phyloP scores from a whole-genome alignment of 1,140 invertebrate genomes.

The Eubasilissa regina region DNA sequence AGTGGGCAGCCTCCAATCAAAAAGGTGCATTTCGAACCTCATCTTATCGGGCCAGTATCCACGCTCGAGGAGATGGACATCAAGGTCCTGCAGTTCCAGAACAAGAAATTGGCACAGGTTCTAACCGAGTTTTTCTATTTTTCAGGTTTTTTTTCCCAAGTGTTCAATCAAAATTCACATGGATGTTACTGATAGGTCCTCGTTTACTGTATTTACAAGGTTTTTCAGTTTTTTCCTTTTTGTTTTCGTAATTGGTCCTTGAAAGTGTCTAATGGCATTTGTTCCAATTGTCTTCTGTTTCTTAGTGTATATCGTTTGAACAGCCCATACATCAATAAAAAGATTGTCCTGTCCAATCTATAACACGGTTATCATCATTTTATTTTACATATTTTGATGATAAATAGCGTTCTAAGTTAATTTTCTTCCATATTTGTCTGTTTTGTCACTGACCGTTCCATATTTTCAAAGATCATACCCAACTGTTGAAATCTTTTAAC shows the following conservation, averaged over 20 bases:
- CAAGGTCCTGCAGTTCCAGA: constrained; percentile 97
- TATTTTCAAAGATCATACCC: no score
- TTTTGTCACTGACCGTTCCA: no score
- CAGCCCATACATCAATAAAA: neutral
- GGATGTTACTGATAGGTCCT: no score
- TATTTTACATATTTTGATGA: no score
- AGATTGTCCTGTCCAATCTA: neutral
- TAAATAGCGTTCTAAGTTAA: no score
- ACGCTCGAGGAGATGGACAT: constrained; percentile 98
- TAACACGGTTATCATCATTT: no score
- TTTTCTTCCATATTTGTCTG: no score
- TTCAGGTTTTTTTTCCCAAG: no score
- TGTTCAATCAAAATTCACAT: no score
- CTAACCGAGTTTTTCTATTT: constrained; percentile 18
- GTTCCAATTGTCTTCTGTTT: constrained; percentile 32
- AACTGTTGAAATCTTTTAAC: no score
- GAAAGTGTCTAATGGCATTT: constrained; percentile 24
- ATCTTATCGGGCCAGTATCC: constrained; percentile 92
- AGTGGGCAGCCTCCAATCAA: constrained; percentile 84
- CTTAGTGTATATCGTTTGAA: neutral
- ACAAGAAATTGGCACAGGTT: constrained; percentile 95
- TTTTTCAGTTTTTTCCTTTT: neutral
- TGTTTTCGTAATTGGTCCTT: constrained; percentile 27
- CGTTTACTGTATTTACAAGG: neutral
- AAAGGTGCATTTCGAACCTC: constrained; percentile 95